Conservation (phyloP, 2,113 vertebrate species). For the Lasiurus cinereus region DNA sequence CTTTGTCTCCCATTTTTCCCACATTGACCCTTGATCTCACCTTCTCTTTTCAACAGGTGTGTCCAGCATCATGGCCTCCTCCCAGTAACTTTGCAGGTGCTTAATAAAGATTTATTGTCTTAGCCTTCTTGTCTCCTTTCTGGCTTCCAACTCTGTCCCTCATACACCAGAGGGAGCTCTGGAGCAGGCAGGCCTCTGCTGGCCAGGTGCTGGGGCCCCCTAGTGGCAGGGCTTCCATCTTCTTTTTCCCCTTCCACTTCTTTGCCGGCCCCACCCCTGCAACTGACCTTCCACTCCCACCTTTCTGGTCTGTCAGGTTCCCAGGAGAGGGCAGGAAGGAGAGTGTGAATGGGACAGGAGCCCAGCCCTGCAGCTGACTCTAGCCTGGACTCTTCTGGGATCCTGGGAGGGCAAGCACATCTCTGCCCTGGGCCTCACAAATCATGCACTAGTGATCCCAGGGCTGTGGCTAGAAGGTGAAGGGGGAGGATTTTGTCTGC, state of each 20-base stretch:
- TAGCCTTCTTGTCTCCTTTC: not conserved
- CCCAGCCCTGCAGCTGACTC: not conserved
- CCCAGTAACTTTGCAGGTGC: conserved; percentile 88
- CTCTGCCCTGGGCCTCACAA: not conserved
- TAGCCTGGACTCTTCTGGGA: not conserved
- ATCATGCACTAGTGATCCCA: not conserved
- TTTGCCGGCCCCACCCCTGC: not conserved
- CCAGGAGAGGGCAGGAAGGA: not conserved
- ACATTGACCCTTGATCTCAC: not conserved
- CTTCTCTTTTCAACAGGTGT: conserved; percentile 81
- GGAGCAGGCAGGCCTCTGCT: not conserved
- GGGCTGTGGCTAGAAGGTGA: not conserved
- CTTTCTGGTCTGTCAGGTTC: not conserved
- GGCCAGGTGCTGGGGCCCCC: not conserved
- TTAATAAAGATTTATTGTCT: conserved; percentile 75
- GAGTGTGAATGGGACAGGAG: not conserved
- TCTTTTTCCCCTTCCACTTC: not conserved
- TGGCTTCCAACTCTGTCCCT: not conserved
- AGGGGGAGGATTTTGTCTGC: not conserved
- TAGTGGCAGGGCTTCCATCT: not conserved
- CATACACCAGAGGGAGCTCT: not conserved
- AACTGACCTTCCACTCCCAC: not conserved
- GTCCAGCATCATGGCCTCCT: conserved; percentile 94
- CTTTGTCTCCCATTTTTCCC: not conserved
- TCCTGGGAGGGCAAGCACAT: not conserved